Base-by-base conservation (phyloP, 2,797 vertebrate species). In the Odontamblyopus lacepedii region DNA sequence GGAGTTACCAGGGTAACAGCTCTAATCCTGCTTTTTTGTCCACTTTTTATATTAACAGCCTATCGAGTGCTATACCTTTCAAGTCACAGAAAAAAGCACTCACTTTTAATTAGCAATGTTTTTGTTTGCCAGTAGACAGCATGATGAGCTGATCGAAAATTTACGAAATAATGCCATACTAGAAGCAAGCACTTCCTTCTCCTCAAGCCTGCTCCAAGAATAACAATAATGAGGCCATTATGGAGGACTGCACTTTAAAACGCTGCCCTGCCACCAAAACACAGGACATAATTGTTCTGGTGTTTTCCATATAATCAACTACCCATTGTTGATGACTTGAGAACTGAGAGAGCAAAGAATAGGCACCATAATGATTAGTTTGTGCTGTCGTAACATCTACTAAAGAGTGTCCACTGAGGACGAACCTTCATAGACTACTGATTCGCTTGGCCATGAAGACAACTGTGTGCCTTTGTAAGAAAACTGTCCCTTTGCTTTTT, bases 221-320 rank as follows among this genome's bases (percentile, higher is more conserved):
- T 95, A 97, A 97, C 95, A 97, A 98, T 98, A 97, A 98, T 97
- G 97, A 98, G 95, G 92, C 95, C 95, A 97, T 98, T 98, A 98
- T 97, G 91, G 94, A 95, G 94, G 91, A 95, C 88, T 93, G 92
- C 95, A 95, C 96, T 96, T 97, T 96, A 96, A 97, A 97, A 97
- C 87, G 91, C 94, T 92, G 95, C 94, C 91, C 94, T 94, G 94
- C 95, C 95, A 95, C 95, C 95, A 96, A 90, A 96, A 97, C 96
- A 97, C 95, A 97, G 95, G 93, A 94, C 93, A 94, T 95, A 95
- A 98, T 98, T 97, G 96, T 97, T 95, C 95, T 95, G 92, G 92
- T 95, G 95, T 95, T 97, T 95, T 97, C 95, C 95, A 96, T 96
- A 97, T 95, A 98, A 98, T 98, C 97, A 98, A 97, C 97, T 97